Evolutionary conservation across 2,797 vertebrate genomes (phyloP), one percentile per base, ranked within the genome.

Genomic region (Enteromius mattozi): DNA sequence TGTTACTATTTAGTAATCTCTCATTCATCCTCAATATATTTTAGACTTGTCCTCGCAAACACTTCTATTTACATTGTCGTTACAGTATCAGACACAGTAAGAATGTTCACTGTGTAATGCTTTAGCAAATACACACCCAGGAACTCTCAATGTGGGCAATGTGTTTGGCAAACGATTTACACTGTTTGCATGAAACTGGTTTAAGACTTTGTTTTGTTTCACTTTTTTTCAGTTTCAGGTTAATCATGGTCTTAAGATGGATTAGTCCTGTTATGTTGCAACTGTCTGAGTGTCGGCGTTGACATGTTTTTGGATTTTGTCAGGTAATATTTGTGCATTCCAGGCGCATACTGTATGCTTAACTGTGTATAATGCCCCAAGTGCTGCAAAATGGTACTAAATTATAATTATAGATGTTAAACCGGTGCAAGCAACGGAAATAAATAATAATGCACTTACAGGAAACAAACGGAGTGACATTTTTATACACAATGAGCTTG

Each of bases 251-350:
- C 42, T 87, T 81, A 85, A 59, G 65, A 24, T 1, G 49, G 83
- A 86, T 90, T 88, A 88, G 78, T 12, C 33, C 51, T 19, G n/a
- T 12, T 21, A 37, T 89, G 87, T 88, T 87, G 89, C 85, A 90
- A 90, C 75, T 30, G 80, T 71, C 76, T 74, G 85, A 76, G 84
- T 84, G 84, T 80, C 35, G 69, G 27, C 2, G 14, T 33, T 17
- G 27, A 33, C 61, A 65, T 33, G 30, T 51, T 61, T 85, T 66
- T 21, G 51, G 61, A 83, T 84, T 86, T 24, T 86, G 83, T 84
- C 42, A 54, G 81, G 76, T 86, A 84, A 85, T 87, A 79, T 80
- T 72, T 81, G 37, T 75, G 76, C 66, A 79, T 78, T 87, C 33
- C 74, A 68, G 61, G 16, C 21, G 14, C 24, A n/a, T 21, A n/a